Conservation (phyloP, 1,140 invertebrate species). For the Mercenaria mercenaria region DNA sequence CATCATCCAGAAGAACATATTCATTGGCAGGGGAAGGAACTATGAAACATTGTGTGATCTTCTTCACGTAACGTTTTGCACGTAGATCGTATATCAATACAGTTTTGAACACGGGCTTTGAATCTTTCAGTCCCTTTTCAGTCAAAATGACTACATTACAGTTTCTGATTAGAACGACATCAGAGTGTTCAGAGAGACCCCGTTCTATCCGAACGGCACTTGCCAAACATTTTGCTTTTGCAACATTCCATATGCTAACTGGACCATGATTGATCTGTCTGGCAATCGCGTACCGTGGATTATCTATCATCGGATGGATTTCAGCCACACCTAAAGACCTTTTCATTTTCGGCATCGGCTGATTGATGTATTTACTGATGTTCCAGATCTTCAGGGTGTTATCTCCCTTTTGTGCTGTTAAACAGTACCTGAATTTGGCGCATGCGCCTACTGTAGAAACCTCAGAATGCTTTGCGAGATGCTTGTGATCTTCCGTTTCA, state of each 20-base stretch:
- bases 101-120: constrained; percentile 82
- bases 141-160: constrained; percentile 81
- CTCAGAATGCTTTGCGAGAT: constrained; percentile 82
- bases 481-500: constrained; percentile 86
- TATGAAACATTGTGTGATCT: constrained; percentile 82
- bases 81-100: constrained; percentile 82
- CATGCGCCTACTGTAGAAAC: constrained; percentile 79
- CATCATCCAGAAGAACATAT: constrained; percentile 81
- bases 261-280: constrained; percentile 82
- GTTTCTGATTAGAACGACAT: constrained; percentile 82
- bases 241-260: constrained; percentile 84
- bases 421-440: constrained; percentile 79
- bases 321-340: constrained; percentile 77
- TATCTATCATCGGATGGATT: constrained; percentile 81
- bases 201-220: constrained; percentile 80
- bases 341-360: constrained; percentile 80
- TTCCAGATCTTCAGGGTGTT: constrained; percentile 83
- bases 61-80: constrained; percentile 79
- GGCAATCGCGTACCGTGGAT: constrained; percentile 83
- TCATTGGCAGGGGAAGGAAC: constrained; percentile 83
- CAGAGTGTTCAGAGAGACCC: constrained; percentile 79
- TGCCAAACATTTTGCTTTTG: constrained; percentile 79
- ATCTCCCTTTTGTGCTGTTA: constrained; percentile 80
- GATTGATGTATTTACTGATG: constrained; percentile 80
- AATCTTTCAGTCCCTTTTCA: constrained; percentile 81